Base-by-base conservation (phyloP, 2,113 vertebrate species). In the Seriola rivoliana region DNA sequence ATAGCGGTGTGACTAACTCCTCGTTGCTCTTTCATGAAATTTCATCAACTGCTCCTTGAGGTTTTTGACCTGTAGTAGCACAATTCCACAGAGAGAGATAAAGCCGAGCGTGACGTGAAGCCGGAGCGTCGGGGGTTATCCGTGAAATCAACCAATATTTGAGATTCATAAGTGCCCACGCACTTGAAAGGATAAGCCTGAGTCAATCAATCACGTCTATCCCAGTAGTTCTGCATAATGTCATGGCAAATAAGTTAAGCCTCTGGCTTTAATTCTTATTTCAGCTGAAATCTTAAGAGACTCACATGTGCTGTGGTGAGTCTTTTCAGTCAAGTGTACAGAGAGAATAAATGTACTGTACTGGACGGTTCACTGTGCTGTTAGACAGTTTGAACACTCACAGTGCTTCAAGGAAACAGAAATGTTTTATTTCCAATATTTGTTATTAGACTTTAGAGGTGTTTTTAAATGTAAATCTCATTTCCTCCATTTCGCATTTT, bases 121-220 rank as follows among this genome's bases (percentile, higher is more conserved):
- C 29, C 46, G 1, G 50, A 34, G 71, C 0, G 46, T 62, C 17
- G 1, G 17, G 25, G 16, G 67, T 82, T 76, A 80, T 65, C 85
- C 79, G 57, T 89, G 86, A 89, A 91, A 91, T 89, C 86, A 4
- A 23, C 72, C 81, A 86, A 78, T 87, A 91, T 86, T 75, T 88
- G 65, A 84, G 81, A 78, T 84, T 88, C 71, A 60, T 68, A 91
- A 89, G 66, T 64, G 79, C 42, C 86, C 38, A 11, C 5, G 46
- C 29, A 55, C 86, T 89, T 85, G 85, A 91, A 82, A 81, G 71
- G 80, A 83, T 79, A 74, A 86, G 67, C 60, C 65, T 0, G 54
- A 80, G 81, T 88, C 85, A 42, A 70, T 85, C 88, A 80, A 72
- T 86, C 87, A 68, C 62, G 32, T 80, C 66, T 58, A 3, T 44